Percentiles rank a stretch among this genome's conserved stretches.
Conservation (phyloP, 2,888 invertebrate genomes). For the Chrysodeixis includens region DNA sequence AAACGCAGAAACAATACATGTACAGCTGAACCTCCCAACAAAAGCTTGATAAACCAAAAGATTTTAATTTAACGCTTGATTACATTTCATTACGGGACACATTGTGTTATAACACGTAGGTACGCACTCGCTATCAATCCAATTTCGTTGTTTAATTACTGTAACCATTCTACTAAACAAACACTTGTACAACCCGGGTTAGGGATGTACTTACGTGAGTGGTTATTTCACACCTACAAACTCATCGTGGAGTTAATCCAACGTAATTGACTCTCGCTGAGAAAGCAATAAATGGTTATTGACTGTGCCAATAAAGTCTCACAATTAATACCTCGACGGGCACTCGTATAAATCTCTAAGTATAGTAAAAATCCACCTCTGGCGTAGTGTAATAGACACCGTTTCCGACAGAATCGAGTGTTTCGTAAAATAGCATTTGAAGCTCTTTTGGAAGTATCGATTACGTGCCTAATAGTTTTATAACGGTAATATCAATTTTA, state of each 20-base stretch:
- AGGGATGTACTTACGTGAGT: slow-evolving; percentile 22
- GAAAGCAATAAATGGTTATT: slow-evolving; percentile 84
- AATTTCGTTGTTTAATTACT: slow-evolving; percentile 80
- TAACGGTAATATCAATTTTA: neutral
- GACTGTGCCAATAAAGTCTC: slow-evolving; percentile 80
- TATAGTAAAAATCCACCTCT: slow-evolving; percentile 42
- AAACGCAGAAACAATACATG: slow-evolving; percentile 38
- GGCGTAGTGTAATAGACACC: slow-evolving; percentile 43
- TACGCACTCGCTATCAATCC: slow-evolving; percentile 72
- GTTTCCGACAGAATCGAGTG: slow-evolving; percentile 34
- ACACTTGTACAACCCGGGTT: slow-evolving; percentile 46
- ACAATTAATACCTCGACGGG: slow-evolving; percentile 76
- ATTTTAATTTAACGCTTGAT: slow-evolving; percentile 81
- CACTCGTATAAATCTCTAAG: slow-evolving; percentile 58
- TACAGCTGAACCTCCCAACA: slow-evolving; percentile 32
- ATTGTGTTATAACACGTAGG: slow-evolving; percentile 75
- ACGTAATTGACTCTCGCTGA: slow-evolving; percentile 84
- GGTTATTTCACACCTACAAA: slow-evolving; percentile 69
- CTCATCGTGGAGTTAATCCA: slow-evolving; percentile 78
- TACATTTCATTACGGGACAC: slow-evolving; percentile 78
- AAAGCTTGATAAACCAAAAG: slow-evolving; percentile 67
- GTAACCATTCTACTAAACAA: slow-evolving; percentile 73
- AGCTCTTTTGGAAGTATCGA: slow-evolving; percentile 16
- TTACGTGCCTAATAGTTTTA: slow-evolving; percentile 27
- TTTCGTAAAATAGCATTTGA: slow-evolving; percentile 25